Evolutionary conservation across 53 echinoderm and acorn worm genomes (phyloP).

Genomic region (Henricia sp.): DNA sequence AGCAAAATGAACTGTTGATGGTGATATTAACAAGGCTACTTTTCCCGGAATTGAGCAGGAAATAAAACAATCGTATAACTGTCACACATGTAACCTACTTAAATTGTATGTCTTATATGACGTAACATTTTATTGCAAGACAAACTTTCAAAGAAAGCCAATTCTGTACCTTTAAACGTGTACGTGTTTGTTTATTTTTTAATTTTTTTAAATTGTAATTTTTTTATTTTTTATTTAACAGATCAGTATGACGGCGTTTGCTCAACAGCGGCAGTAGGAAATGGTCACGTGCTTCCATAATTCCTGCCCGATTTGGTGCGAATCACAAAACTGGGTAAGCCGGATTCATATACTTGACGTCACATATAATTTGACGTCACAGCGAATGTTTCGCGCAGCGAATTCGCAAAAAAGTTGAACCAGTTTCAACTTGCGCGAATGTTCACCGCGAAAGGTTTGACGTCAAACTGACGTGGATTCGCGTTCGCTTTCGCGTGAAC

Average conservation of each 20-base stretch:
- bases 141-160: neutral
- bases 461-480: too few relatives aligned
- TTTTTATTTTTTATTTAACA: neutral
- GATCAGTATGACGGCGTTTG: slow-evolving; percentile 10
- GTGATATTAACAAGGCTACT: too few relatives aligned
- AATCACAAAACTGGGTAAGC: slow-evolving; percentile 9
- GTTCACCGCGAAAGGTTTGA: too few relatives aligned
- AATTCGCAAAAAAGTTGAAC: too few relatives aligned
- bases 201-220: neutral
- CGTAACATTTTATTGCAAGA: neutral
- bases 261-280: neutral
- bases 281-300: neutral
- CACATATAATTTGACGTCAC: too few relatives aligned
- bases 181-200: neutral
- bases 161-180: neutral
- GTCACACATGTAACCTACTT: neutral
- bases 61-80: too few relatives aligned
- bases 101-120: neutral
- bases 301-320: slow-evolving; percentile 5
- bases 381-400: too few relatives aligned
- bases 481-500: too few relatives aligned
- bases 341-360: neutral
- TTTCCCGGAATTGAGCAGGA: too few relatives aligned
- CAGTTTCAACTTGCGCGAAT: too few relatives aligned
- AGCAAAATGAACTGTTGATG: too few relatives aligned